These are phyloP conservation scores for Psammodynastes pulverulentus DNA, from an alignment of 2,113 vertebrate genomes.

Conservation along the genomic window DNA sequence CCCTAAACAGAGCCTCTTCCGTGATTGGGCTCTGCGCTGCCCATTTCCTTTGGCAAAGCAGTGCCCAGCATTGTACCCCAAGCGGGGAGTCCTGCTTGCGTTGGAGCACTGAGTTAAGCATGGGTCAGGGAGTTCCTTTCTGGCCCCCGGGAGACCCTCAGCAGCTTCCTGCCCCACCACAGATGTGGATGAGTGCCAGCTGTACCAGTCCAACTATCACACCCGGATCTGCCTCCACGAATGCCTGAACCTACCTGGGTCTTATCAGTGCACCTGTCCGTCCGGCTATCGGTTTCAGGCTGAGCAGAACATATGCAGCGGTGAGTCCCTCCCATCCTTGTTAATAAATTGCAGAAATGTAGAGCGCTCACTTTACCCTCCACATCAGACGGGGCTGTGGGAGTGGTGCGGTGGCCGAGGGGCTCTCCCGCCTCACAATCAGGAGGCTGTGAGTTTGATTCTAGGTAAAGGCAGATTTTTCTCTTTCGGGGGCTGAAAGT, in stretches of 20 bases:
- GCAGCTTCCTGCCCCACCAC: background rate
- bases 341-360: background rate
- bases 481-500: background rate
- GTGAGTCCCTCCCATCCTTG: slow-evolving; percentile 53
- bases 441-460: too few species aligned
- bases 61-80: background rate
- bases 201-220: slow-evolving; percentile 75
- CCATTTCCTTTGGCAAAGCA: too few species aligned
- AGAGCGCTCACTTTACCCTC: background rate
- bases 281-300: slow-evolving; percentile 75
- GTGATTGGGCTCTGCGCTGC: background rate
- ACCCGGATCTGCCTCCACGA: slow-evolving; percentile 77
- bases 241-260: slow-evolving; percentile 83
- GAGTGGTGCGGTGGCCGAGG: too few species aligned
- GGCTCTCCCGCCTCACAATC: too few species aligned
- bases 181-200: slow-evolving; percentile 87
- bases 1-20: background rate
- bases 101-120: background rate
- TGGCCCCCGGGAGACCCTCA: background rate
- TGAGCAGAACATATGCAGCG: slow-evolving; percentile 76
- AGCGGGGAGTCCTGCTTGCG: background rate
- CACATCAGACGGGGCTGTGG: background rate
- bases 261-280: slow-evolving; percentile 83
- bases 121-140: background rate
- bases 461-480: too few species aligned